Percentiles rank a stretch among this genome's conserved stretches.
phyloP scores from a whole-genome alignment of 1,140 invertebrate genomes.

The Rhizoglyphus robini region DNA sequence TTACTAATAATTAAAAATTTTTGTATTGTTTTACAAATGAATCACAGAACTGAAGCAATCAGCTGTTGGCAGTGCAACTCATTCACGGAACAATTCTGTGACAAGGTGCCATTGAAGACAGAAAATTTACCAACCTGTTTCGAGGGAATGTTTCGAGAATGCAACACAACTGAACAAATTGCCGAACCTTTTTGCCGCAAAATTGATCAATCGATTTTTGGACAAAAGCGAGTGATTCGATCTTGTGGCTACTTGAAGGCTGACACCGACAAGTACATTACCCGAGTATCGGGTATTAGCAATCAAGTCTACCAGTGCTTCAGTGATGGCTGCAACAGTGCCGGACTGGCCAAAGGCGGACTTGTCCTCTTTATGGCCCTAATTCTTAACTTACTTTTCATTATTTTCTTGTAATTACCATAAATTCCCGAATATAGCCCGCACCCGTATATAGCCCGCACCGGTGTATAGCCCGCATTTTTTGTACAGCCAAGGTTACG shows the following conservation, averaged over 20 bases:
- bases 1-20: no score
- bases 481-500: no score
- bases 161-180: not conserved
- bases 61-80: not conserved
- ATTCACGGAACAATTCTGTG: not conserved
- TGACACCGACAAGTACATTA: not conserved
- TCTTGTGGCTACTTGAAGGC: not conserved
- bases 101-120: not conserved
- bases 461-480: no score
- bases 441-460: no score
- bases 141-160: not conserved
- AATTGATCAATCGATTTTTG: not conserved
- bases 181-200: not conserved
- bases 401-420: no score
- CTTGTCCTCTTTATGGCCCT: no score
- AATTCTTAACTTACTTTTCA: no score
- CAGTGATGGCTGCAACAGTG: not conserved
- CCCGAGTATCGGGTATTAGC: not conserved
- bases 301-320: not conserved
- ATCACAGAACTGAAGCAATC: no score
- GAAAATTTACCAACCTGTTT: not conserved
- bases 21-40: no score
- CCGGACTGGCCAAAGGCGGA: no score
- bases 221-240: not conserved
- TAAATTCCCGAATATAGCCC: no score